Conservation (phyloP, 2,797 vertebrate species). For the Pogoniulus pusillus region DNA sequence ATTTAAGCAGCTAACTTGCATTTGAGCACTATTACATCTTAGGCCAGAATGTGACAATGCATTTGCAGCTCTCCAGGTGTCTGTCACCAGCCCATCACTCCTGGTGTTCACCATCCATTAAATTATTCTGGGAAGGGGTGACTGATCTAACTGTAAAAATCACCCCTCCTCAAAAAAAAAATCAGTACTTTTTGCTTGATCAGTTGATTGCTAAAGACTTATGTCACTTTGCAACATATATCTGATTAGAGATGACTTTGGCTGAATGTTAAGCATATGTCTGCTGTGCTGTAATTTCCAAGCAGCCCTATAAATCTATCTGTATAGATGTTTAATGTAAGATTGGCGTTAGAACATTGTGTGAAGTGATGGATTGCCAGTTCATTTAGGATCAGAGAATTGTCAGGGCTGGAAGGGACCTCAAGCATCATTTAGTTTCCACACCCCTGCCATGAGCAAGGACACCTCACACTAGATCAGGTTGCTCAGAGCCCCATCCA, state of each 20-base stretch:
- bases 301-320: not conserved
- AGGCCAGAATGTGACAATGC: not conserved
- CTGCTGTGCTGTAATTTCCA: not conserved
- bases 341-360: not conserved
- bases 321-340: not conserved
- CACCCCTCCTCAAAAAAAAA: not conserved
- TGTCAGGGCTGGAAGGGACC: no score
- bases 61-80: not conserved
- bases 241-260: conserved; percentile 8
- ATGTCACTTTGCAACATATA: not conserved
- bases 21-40: not conserved
- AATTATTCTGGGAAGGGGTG: not conserved
- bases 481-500: no score
- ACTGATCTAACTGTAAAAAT: not conserved
- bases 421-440: no score
- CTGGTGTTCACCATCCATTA: not conserved
- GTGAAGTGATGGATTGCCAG: not conserved
- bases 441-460: no score
- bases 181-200: not conserved
- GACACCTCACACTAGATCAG: no score
- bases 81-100: not conserved
- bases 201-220: not conserved
- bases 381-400: not conserved
- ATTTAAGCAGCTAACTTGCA: not conserved
- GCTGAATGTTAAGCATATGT: not conserved